Percentiles rank a stretch among this genome's conserved stretches.
Conservation (phyloP, 2,888 invertebrate species). For the Volucella inflata region DNA sequence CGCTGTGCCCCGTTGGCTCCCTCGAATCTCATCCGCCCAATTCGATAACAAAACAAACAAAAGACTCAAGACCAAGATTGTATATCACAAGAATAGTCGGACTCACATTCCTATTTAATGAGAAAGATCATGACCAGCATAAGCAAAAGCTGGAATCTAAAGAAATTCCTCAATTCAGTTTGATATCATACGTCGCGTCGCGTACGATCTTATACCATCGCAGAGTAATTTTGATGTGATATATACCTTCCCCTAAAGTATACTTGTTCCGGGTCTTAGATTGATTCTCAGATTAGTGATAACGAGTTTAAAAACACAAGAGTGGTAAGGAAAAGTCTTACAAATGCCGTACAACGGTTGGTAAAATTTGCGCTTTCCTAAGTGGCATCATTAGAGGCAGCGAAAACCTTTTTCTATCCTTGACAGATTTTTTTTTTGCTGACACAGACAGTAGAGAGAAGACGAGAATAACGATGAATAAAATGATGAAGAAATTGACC, state of each 20-base stretch:
- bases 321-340: conserved; percentile 10
- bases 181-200: conserved; percentile 45
- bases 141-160: conserved; percentile 48
- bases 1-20: conserved; percentile 2
- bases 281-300: conserved; percentile 26
- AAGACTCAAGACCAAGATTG: conserved; percentile 41
- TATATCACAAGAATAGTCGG: neutral
- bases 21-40: conserved; percentile 50
- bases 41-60: conserved; percentile 71
- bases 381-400: neutral
- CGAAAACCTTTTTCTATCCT: neutral
- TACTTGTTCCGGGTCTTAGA: neutral
- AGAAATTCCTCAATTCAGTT: conserved; percentile 57
- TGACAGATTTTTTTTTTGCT: conserved; percentile 14
- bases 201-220: conserved; percentile 51
- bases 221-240: conserved; percentile 9
- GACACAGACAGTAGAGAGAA: neutral
- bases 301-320: conserved; percentile 31
- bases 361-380: neutral
- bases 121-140: conserved; percentile 54
- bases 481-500: conserved; percentile 53
- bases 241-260: conserved; percentile 8
- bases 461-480: neutral
- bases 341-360: neutral
- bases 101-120: conserved; percentile 33